phyloP scores from a whole-genome alignment of 37 sponge, comb jelly and placozoan genomes.

The Agelas oroides region DNA sequence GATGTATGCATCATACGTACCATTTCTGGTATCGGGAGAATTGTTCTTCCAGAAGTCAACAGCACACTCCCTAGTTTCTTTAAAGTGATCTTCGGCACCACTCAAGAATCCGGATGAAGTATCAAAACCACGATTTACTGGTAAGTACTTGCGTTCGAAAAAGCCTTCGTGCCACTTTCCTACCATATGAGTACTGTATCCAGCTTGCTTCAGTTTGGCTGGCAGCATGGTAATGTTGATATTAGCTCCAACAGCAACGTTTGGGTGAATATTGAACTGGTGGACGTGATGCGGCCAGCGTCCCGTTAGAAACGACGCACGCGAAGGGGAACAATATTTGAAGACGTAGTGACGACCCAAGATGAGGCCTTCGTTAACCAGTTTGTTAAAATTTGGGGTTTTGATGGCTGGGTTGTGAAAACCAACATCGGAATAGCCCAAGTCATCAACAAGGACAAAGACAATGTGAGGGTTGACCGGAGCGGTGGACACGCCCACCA shows the following conservation, averaged over 20 bases:
- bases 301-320: conserved; percentile 3
- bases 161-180: conserved; percentile 60
- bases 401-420: neutral
- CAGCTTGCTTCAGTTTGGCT: conserved; percentile 31
- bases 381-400: conserved; percentile 33
- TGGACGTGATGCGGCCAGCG: conserved; percentile 35
- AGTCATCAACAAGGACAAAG: too few relatives aligned
- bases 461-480: too few relatives aligned
- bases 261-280: conserved; percentile 5
- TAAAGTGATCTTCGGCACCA: conserved; percentile 27
- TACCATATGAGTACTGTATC: conserved; percentile 21
- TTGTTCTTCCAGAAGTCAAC: conserved; percentile 26
- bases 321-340: neutral
- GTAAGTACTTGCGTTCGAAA: neutral
- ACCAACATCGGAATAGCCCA: too few relatives aligned
- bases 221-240: conserved; percentile 49
- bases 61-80: neutral
- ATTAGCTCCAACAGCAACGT: neutral
- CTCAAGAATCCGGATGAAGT: conserved; percentile 7
- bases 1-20: conserved; percentile 15
- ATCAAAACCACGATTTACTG: conserved; percentile 39
- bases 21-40: neutral
- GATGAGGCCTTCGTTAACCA: neutral
- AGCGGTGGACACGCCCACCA: too few relatives aligned
- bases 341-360: conserved; percentile 28